Conservation (phyloP, 2,888 invertebrate species). For the Panopea generosa region DNA sequence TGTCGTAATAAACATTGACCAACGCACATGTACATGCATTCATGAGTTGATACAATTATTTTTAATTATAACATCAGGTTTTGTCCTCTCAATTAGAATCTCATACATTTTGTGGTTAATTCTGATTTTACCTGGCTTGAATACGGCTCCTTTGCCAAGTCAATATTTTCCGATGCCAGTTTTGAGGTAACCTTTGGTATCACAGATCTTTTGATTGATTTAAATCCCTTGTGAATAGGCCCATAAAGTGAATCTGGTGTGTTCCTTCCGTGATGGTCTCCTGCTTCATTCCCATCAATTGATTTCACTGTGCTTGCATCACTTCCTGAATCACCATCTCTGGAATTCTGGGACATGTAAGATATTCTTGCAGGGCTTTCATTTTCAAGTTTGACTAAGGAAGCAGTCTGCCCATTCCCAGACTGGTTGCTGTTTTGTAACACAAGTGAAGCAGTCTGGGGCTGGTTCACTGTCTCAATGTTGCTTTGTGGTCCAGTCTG, state of each 20-base stretch:
- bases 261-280: slow-evolving; percentile 20
- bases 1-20: too few relatives aligned
- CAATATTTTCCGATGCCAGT: slow-evolving; percentile 82
- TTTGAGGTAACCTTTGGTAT: slow-evolving; percentile 81
- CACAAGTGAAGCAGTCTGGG: slow-evolving; percentile 39
- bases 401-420: slow-evolving; percentile 37
- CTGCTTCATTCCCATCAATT: slow-evolving; percentile 8
- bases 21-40: too few relatives aligned
- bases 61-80: too few relatives aligned
- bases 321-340: slow-evolving; percentile 56
- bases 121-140: slow-evolving; percentile 59
- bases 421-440: slow-evolving; percentile 20
- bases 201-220: slow-evolving; percentile 75
- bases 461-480: slow-evolving; percentile 12
- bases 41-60: too few relatives aligned
- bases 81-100: too few relatives aligned
- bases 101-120: too few relatives aligned
- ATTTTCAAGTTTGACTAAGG: slow-evolving; percentile 23
- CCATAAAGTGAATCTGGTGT: slow-evolving; percentile 53
- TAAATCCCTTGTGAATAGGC: slow-evolving; percentile 58
- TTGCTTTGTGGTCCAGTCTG: slow-evolving; percentile 27
- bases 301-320: slow-evolving; percentile 54
- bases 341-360: slow-evolving; percentile 49
- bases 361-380: slow-evolving; percentile 28
- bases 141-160: slow-evolving; percentile 83